phyloP scores from a whole-genome alignment of 2,888 invertebrate genomes.

The Baronia brevicornis region DNA sequence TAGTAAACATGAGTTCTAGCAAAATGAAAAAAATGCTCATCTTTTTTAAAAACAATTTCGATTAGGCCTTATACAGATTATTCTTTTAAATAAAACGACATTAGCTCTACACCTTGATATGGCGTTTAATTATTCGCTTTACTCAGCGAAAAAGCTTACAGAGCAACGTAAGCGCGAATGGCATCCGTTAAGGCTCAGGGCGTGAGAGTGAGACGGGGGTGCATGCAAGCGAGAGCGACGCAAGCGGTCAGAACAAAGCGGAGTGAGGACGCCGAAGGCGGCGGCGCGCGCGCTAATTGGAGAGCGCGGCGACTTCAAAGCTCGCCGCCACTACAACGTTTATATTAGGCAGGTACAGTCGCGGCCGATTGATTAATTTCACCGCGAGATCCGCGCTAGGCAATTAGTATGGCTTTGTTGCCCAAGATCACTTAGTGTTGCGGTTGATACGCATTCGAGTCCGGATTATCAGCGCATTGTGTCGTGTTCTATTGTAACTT shows the following conservation, averaged over 20 bases:
- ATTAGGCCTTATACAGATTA: no score
- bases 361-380: constrained; percentile 64
- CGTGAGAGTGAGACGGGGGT: constrained; percentile 20
- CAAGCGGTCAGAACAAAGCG: constrained; percentile 48
- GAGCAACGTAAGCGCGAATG: no score
- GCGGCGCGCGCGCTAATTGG: constrained; percentile 69
- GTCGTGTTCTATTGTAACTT: constrained; percentile 10
- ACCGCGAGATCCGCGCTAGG: constrained; percentile 55
- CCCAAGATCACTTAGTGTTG: constrained; percentile 28
- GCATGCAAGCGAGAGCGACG: constrained; percentile 27
- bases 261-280: constrained; percentile 70
- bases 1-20: no score
- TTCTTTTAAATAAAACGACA: no score
- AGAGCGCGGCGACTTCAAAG: constrained; percentile 67
- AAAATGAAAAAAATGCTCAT: no score
- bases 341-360: constrained; percentile 65
- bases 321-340: constrained; percentile 60
- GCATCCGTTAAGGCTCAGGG: constrained; percentile 14
- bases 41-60: no score
- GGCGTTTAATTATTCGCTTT: no score
- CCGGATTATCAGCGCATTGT: constrained; percentile 7
- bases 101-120: no score
- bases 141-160: constrained; percentile 9
- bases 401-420: constrained; percentile 68
- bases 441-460: constrained; percentile 6